Evolutionary conservation across 2,113 vertebrate species (phyloP).

Genomic region (Sinocyclocheilus anophthalmus): DNA sequence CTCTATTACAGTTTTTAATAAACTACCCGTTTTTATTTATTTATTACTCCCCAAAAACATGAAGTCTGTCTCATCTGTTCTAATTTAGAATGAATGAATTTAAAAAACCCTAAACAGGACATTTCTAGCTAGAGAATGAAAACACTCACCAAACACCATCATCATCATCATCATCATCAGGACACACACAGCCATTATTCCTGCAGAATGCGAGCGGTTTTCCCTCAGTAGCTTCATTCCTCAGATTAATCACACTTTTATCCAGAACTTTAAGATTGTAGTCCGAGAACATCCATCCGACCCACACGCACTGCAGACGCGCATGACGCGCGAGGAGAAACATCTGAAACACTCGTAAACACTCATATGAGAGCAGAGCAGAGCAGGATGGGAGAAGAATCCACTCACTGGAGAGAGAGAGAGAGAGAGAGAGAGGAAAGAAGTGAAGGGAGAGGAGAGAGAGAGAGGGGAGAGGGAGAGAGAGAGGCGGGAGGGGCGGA

Average conservation of each 20-base stretch:
- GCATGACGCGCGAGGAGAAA: not conserved
- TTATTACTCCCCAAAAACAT: too few relatives aligned
- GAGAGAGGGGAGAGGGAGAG: too few relatives aligned
- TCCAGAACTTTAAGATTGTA: not conserved
- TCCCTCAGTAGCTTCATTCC: not conserved
- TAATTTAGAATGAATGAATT: not conserved
- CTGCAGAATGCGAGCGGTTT: not conserved
- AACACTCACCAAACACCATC: not conserved
- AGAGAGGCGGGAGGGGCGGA: too few relatives aligned
- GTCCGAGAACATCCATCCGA: not conserved
- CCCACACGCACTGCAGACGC: too few relatives aligned
- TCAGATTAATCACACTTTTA: not conserved
- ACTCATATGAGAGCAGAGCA: not conserved
- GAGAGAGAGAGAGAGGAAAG: not conserved
- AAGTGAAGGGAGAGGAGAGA: accelerated
- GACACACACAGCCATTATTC: not conserved
- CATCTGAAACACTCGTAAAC: not conserved
- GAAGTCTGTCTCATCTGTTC: too few relatives aligned
- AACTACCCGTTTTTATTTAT: too few relatives aligned
- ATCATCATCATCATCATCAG: not conserved
- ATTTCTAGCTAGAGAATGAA: not conserved
- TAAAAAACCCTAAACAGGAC: not conserved
- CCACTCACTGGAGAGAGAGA: too few relatives aligned
- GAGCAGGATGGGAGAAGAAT: too few relatives aligned
- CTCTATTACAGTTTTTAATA: not conserved